A percentile compares a stretch with the other conserved stretches of the same genome.
These are phyloP conservation scores for Heliconius nattereri DNA, from an alignment of 1,140 invertebrate genomes.

Conservation along the genomic window DNA sequence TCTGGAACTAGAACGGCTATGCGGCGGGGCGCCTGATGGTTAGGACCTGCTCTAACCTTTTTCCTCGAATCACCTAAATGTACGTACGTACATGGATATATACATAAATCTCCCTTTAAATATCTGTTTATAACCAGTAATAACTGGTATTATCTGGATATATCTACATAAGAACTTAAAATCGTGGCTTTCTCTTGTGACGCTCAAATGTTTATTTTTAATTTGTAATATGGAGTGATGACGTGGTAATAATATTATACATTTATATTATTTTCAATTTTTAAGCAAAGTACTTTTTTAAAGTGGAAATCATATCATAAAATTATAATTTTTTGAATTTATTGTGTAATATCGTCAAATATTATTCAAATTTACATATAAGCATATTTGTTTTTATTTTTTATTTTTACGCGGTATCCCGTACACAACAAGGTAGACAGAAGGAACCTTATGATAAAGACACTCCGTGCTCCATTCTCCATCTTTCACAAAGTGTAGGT, in stretches of 20 bases:
- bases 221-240: neutral
- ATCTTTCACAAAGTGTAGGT: too few species aligned
- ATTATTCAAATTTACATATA: too few species aligned
- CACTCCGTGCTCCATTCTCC: too few species aligned
- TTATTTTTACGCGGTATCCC: too few species aligned
- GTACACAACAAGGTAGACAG: too few species aligned
- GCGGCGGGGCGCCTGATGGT: slow-evolving; percentile 65
- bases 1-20: slow-evolving; percentile 62
- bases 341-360: too few species aligned
- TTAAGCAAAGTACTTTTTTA: too few species aligned
- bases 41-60: slow-evolving; percentile 36
- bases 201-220: neutral
- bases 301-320: too few species aligned
- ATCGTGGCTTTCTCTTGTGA: neutral
- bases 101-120: neutral
- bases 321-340: too few species aligned
- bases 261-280: neutral
- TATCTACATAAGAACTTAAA: neutral
- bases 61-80: neutral
- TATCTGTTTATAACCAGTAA: neutral
- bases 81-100: neutral
- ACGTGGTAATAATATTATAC: neutral
- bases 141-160: neutral
- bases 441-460: too few species aligned
- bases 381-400: neutral